phyloP scores from a whole-genome alignment of 1,140 invertebrate genomes.

The Globodera ellingtonae region DNA sequence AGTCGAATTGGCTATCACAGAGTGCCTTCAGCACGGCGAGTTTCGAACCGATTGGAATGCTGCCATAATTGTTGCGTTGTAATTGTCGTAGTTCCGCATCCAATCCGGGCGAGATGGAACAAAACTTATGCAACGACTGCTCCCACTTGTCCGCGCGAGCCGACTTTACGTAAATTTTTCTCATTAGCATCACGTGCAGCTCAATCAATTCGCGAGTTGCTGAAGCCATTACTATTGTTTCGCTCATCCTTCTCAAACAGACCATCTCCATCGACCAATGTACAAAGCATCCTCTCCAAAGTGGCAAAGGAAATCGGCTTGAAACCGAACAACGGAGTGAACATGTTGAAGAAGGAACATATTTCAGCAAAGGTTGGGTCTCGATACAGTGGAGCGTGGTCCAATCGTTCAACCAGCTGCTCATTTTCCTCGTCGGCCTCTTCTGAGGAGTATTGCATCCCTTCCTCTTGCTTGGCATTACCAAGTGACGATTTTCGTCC shows the following conservation, averaged over 20 bases:
- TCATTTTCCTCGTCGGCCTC: neutral
- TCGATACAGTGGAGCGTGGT: conserved; percentile 28
- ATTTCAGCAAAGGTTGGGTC: conserved; percentile 51
- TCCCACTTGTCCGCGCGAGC: conserved; percentile 48
- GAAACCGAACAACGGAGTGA: conserved; percentile 40
- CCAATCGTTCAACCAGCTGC: conserved; percentile 25
- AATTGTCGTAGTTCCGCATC: conserved; percentile 40
- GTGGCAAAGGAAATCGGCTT: conserved; percentile 42
- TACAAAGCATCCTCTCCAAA: conserved; percentile 43
- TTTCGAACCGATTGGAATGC: conserved; percentile 42
- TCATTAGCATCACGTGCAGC: conserved; percentile 45
- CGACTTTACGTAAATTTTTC: conserved; percentile 46
- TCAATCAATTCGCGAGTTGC: conserved; percentile 48
- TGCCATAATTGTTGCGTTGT: conserved; percentile 38
- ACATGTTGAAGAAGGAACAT: conserved; percentile 52
- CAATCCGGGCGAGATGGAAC: conserved; percentile 31
- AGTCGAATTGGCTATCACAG: conserved; percentile 52
- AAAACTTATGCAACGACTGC: conserved; percentile 43
- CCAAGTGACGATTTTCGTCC: neutral
- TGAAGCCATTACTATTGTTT: conserved; percentile 9
- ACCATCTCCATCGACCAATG: conserved; percentile 45
- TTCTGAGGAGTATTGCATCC: neutral
- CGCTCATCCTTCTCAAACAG: neutral
- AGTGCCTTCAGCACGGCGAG: conserved; percentile 46
- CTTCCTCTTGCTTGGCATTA: neutral